These are phyloP conservation scores for Busseola fusca DNA, from an alignment of 2,888 invertebrate genomes.

Conservation along the genomic window DNA sequence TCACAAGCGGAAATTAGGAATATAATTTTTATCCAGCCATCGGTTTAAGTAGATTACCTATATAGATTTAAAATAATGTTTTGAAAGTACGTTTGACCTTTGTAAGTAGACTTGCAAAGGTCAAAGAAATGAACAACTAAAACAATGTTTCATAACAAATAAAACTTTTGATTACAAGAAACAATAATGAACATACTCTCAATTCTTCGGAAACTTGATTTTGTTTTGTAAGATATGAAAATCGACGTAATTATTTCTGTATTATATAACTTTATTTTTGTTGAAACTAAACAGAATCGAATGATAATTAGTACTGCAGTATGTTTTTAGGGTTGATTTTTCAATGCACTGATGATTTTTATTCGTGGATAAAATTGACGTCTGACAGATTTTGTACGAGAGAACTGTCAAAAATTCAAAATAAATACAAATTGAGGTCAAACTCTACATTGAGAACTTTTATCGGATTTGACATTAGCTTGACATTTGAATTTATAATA, in stretches of 20 bases:
- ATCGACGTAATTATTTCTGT: not conserved
- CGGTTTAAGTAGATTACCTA: too few relatives aligned
- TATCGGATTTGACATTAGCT: not conserved
- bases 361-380: too few relatives aligned
- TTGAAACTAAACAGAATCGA: not conserved
- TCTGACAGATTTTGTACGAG: too few relatives aligned
- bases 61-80: not conserved
- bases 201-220: slow-evolving; percentile 23
- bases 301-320: not conserved
- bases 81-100: too few relatives aligned
- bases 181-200: not conserved
- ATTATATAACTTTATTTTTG: not conserved
- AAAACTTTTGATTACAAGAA: slow-evolving; percentile 28
- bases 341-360: too few relatives aligned
- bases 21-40: not conserved
- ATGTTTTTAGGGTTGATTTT: too few relatives aligned
- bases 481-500: slow-evolving; percentile 20
- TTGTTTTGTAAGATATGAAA: slow-evolving; percentile 17
- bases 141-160: slow-evolving; percentile 10
- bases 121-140: slow-evolving; percentile 18
- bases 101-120: not conserved
- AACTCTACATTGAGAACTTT: not conserved
- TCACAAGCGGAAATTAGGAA: not conserved
- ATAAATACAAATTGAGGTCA: not conserved
- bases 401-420: too few relatives aligned